Evolutionary conservation across 2,888 invertebrate genomes (phyloP).

Genomic region (Deilephila elpenor): DNA sequence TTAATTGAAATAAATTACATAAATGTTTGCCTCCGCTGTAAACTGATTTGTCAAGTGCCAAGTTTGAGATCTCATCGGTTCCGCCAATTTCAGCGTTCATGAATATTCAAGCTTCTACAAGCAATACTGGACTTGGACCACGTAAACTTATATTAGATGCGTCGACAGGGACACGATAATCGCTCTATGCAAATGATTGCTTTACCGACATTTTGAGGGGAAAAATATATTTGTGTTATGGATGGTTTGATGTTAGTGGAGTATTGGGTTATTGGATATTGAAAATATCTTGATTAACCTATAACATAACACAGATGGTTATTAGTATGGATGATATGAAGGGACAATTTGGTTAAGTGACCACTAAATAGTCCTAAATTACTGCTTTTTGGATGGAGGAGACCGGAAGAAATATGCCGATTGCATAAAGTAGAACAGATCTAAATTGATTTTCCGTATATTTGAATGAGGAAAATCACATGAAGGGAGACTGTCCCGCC

Average conservation of each 20-base stretch:
- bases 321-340: no score
- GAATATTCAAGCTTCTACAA: conserved; percentile 54
- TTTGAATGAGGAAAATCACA: no score
- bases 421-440: no score
- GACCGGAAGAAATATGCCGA: no score
- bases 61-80: conserved; percentile 36
- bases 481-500: no score
- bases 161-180: conserved; percentile 37
- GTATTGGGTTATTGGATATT: no score
- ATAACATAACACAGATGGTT: no score
- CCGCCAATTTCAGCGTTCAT: conserved; percentile 48
- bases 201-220: neutral
- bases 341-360: no score
- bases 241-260: neutral
- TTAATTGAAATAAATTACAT: conserved; percentile 4
- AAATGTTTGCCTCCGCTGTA: conserved; percentile 19
- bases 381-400: no score
- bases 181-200: conserved; percentile 30
- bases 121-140: conserved; percentile 47
- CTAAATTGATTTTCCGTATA: no score
- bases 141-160: conserved; percentile 59
- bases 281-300: no score
- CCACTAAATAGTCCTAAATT: no score
- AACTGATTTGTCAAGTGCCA: conserved; percentile 29
- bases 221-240: neutral